These are phyloP conservation scores for Notarius lentiginosus DNA, from an alignment of 2,113 vertebrate species.

Conservation along the genomic window DNA sequence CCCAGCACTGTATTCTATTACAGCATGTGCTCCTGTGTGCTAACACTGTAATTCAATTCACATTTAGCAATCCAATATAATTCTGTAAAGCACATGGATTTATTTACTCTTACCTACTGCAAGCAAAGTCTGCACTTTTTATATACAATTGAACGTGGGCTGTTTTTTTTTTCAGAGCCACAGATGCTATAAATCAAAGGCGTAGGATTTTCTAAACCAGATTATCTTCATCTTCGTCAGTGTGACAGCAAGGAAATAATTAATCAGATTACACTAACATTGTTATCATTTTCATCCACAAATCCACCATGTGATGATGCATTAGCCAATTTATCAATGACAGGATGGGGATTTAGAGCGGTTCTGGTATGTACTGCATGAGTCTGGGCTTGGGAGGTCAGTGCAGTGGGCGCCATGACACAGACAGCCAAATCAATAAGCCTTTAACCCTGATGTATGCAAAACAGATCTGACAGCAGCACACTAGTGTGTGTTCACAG, in stretches of 20 bases:
- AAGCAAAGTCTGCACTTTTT: neutral
- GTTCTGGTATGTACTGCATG: conserved; percentile 13
- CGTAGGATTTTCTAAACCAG: conserved; percentile 17
- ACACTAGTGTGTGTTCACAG: neutral
- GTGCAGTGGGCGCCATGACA: conserved; percentile 33
- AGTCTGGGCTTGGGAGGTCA: conserved; percentile 37
- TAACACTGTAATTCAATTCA: neutral
- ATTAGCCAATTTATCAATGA: conserved; percentile 17
- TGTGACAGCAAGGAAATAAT: conserved; percentile 7
- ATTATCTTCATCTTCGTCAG: conserved; percentile 16
- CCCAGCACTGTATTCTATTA: neutral
- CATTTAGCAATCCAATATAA: neutral
- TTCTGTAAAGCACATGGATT: neutral
- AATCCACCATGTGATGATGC: conserved; percentile 6
- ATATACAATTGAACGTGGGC: neutral
- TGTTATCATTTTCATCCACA: conserved; percentile 19
- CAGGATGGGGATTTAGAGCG: conserved; percentile 31
- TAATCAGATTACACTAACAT: conserved; percentile 37
- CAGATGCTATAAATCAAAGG: conserved; percentile 22
- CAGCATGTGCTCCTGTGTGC: neutral
- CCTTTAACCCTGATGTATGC: conserved; percentile 17
- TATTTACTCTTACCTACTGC: neutral
- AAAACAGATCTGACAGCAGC: conserved; percentile 8
- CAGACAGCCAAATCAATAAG: conserved; percentile 40
- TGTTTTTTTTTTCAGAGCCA: neutral